Base-by-base conservation (phyloP, 1,140 invertebrate genomes). In the Diorhabda carinulata region DNA sequence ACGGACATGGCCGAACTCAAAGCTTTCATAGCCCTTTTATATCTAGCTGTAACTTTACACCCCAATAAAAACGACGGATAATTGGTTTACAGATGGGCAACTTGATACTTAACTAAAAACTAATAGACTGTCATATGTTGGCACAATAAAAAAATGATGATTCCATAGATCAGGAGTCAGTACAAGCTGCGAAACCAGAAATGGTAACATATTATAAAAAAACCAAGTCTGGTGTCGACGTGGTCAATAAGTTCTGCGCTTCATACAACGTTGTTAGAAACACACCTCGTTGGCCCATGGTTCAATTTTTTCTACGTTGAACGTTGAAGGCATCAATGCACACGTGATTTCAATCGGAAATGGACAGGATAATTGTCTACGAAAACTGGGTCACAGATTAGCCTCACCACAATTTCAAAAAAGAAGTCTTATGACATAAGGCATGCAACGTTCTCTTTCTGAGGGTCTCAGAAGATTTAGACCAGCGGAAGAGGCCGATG, bases 231-330 rank as follows among this genome's bases (percentile, higher is more conserved):
- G 70, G 70, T 63, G 52, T 68, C 3, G 61, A 71, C 44, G 64
- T 64, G 58, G 66, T 68, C 3, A 66, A 68, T 43, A 61, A 71
- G 57, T 41, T 68, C 6, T 68, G 66, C 52, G 43, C 47, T 40
- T 52, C 61, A 57, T 71, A 71, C 47, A 64, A 61, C 70, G 64
- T 44, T 47, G 42, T 61, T 43, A 68, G 62, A 65, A 57, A 42
- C 64, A 72, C 63, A n/a, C 56, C 2, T 40, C 56, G 69, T 8
- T 70, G 69, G 64, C 66, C 70, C 43, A 68, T 58, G 66, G 60
- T 61, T 64, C 57, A 68, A 57, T 71, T 71, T 68, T 71, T 25
- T 25, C 25, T 25, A 25, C 2, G 25, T 25, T 25, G 25, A 25
- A 25, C 45, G 45, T 52, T 52, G 45, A 1, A 52, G 45, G 45